Evolutionary conservation across 2,113 vertebrate species (phyloP).

Genomic region (Hydrochoerus hydrochaeris): DNA sequence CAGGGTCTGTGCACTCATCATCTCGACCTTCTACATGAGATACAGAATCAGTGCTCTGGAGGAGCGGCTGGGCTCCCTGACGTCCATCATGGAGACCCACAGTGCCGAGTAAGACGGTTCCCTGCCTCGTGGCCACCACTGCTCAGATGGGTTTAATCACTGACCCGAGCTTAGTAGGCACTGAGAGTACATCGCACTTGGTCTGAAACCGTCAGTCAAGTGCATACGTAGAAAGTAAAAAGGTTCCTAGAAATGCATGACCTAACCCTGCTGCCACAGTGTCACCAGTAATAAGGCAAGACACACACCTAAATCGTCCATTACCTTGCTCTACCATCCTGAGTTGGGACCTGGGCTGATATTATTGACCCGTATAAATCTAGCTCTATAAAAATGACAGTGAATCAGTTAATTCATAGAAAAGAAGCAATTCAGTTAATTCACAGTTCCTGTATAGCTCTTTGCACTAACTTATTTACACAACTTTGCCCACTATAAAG

Average conservation of each 20-base stretch:
- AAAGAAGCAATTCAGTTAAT: conserved; percentile 22
- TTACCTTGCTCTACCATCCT: not conserved
- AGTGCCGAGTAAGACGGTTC: conserved; percentile 88
- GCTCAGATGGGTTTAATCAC: not conserved
- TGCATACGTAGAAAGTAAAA: not conserved
- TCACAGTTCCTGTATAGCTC: not conserved
- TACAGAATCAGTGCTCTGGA: conserved; percentile 93
- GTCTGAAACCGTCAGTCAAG: not conserved
- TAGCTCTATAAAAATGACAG: not conserved
- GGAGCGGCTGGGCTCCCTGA: conserved; percentile 88
- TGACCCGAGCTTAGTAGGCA: not conserved
- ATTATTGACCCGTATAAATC: conserved; percentile 10
- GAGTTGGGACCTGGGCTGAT: conserved; percentile 27
- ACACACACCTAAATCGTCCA: not conserved
- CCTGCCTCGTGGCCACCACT: not conserved
- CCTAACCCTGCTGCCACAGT: not conserved
- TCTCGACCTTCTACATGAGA: conserved; percentile 95
- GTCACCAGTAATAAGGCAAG: not conserved
- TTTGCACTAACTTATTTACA: not conserved
- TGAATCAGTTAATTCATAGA: not conserved
- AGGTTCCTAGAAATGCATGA: not conserved
- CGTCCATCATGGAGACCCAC: conserved; percentile 85
- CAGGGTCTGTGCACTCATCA: conserved; percentile 92
- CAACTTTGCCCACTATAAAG: not conserved
- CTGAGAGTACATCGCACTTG: not conserved